Conservation (phyloP, 2,797 vertebrate genomes). For the Danio kyathit region DNA sequence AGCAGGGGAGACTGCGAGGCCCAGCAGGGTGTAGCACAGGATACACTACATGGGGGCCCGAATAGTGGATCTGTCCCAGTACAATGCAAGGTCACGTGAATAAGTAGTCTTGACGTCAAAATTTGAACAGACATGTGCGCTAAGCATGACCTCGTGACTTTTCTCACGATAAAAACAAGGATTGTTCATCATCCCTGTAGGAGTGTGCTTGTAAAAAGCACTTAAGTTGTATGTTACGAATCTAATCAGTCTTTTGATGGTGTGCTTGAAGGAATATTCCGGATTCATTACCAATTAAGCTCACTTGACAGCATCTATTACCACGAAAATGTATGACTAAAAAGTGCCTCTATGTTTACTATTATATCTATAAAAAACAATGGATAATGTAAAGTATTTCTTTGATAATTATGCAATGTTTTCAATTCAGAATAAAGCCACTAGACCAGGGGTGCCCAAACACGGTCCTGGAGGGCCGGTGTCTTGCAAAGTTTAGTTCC, state of each 20-base stretch:
- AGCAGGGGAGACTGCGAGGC: slow-evolving; percentile 3
- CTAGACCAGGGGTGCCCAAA: neutral
- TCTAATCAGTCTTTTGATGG: neutral
- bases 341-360: neutral
- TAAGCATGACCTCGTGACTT: neutral
- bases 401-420: neutral
- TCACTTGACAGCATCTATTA: neutral
- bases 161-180: neutral
- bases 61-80: neutral
- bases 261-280: neutral
- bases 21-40: slow-evolving; percentile 34
- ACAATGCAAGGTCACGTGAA: slow-evolving; percentile 5
- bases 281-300: neutral
- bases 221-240: neutral
- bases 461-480: no score
- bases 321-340: neutral
- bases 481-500: no score
- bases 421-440: neutral
- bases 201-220: slow-evolving; percentile 2
- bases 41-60: slow-evolving; percentile 25
- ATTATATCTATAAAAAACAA: neutral
- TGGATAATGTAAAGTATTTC: neutral
- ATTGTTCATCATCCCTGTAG: neutral
- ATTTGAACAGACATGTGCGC: neutral
- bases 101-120: neutral